Conservation (phyloP, 1,140 invertebrate genomes). For the Carposina sasakii region DNA sequence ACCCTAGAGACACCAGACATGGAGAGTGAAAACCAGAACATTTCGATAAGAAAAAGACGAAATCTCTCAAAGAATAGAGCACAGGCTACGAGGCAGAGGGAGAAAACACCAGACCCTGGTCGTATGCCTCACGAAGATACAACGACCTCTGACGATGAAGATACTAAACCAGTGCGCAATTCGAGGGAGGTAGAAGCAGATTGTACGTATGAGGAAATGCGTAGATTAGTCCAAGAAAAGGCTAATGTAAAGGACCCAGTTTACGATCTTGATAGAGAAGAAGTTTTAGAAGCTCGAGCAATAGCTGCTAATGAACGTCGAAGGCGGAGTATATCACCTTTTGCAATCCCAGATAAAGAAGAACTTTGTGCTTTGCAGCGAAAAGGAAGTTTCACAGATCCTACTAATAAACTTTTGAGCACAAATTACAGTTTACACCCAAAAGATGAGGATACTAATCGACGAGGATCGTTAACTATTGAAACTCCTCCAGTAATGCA, state of each 20-base stretch:
- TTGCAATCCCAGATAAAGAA: conserved; percentile 58
- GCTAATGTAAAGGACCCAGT: conserved; percentile 58
- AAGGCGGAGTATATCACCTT: conserved; percentile 68
- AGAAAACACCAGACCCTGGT: conserved; percentile 74
- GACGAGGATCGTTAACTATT: conserved; percentile 42
- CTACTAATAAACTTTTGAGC: conserved; percentile 61
- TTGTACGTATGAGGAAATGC: conserved; percentile 68
- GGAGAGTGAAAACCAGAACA: conserved; percentile 58
- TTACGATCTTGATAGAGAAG: conserved; percentile 64
- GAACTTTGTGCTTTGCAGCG: conserved; percentile 47
- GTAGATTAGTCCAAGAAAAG: conserved; percentile 60
- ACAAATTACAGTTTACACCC: conserved; percentile 58
- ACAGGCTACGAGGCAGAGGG: conserved; percentile 63
- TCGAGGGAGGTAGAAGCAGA: conserved; percentile 66
- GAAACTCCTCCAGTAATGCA: conserved; percentile 32
- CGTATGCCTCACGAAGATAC: conserved; percentile 52
- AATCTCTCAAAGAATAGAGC: conserved; percentile 71
- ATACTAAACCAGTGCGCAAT: conserved; percentile 38
- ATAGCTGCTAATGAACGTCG: conserved; percentile 60
- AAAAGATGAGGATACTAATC: conserved; percentile 55
- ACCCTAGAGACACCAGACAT: conserved; percentile 40
- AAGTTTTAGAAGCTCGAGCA: conserved; percentile 58
- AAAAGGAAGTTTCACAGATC: conserved; percentile 70
- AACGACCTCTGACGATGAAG: conserved; percentile 67
- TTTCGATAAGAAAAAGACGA: conserved; percentile 66